phyloP scores from a whole-genome alignment of 2,888 invertebrate species.

The Tetragnatha montana region DNA sequence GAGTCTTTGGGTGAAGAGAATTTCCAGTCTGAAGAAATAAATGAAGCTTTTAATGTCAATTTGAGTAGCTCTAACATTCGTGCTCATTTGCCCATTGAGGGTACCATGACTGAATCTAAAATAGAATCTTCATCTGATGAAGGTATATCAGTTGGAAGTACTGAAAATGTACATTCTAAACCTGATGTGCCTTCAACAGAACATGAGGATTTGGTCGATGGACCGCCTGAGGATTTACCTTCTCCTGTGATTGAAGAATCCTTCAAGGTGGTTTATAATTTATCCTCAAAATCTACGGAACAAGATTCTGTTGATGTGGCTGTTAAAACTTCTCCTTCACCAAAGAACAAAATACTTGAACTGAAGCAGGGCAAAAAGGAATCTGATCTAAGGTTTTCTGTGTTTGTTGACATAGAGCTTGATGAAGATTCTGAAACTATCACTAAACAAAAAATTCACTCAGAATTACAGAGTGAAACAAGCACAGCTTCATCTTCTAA shows the following conservation, averaged over 20 bases:
- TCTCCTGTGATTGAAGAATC: neutral
- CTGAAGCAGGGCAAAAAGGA: constrained; percentile 10
- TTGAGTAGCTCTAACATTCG: constrained; percentile 7
- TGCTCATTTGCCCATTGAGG: neutral
- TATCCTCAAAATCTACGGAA: neutral
- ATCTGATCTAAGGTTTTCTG: constrained; percentile 38
- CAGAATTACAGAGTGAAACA: neutral
- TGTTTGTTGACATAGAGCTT: constrained; percentile 49
- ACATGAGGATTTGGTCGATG: neutral
- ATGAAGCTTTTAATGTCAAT: constrained; percentile 60
- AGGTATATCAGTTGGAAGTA: constrained; percentile 46
- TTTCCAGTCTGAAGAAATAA: constrained; percentile 30
- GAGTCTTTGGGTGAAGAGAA: constrained; percentile 32
- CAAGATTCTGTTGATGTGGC: neutral
- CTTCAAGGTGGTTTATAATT: neutral
- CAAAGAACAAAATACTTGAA: neutral
- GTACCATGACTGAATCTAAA: neutral
- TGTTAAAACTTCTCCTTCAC: neutral
- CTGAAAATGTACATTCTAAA: constrained; percentile 15
- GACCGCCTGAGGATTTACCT: neutral
- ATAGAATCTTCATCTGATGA: constrained; percentile 44
- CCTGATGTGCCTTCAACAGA: neutral
- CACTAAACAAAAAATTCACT: neutral
- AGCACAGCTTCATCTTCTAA: neutral
- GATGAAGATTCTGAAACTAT: neutral